A percentile compares a stretch with the other conserved stretches of the same genome.
These are phyloP conservation scores for Trachelipus rathkii DNA, from an alignment of 1,140 invertebrate species.

Conservation along the genomic window DNA sequence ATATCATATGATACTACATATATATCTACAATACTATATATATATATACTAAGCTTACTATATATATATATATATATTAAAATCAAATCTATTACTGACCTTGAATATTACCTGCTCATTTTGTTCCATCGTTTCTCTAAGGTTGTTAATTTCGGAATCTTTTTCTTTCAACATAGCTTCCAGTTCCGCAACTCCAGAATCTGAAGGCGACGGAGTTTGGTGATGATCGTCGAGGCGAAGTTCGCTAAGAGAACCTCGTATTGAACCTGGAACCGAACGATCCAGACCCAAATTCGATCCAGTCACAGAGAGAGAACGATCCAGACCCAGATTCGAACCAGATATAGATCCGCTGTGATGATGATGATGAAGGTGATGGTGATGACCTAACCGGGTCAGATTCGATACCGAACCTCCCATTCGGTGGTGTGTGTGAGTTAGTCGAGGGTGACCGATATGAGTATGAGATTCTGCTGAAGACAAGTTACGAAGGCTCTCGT, in stretches of 20 bases:
- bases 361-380: conserved; percentile 27
- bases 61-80: too few species aligned
- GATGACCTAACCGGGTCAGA: conserved; percentile 33
- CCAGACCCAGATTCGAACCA: conserved; percentile 47
- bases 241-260: conserved; percentile 36
- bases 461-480: conserved; percentile 47
- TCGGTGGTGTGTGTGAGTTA: conserved; percentile 37
- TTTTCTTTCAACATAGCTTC: conserved; percentile 68
- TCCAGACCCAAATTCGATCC: conserved; percentile 37
- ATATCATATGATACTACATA: too few species aligned
- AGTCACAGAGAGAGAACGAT: conserved; percentile 40
- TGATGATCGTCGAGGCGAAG: conserved; percentile 47
- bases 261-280: conserved; percentile 30
- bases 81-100: conserved; percentile 25
- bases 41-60: too few species aligned
- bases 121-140: conserved; percentile 71
- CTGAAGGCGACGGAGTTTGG: conserved; percentile 71
- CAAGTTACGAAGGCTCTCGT: conserved; percentile 50
- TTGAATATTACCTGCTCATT: conserved; percentile 67
- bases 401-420: conserved; percentile 45
- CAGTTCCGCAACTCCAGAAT: conserved; percentile 73
- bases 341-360: conserved; percentile 45
- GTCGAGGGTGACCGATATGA: conserved; percentile 18
- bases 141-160: conserved; percentile 66
- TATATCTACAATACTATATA: too few species aligned